Conservation (phyloP, 92 coral and sea anemone genomes). For the Porites divaricata region DNA sequence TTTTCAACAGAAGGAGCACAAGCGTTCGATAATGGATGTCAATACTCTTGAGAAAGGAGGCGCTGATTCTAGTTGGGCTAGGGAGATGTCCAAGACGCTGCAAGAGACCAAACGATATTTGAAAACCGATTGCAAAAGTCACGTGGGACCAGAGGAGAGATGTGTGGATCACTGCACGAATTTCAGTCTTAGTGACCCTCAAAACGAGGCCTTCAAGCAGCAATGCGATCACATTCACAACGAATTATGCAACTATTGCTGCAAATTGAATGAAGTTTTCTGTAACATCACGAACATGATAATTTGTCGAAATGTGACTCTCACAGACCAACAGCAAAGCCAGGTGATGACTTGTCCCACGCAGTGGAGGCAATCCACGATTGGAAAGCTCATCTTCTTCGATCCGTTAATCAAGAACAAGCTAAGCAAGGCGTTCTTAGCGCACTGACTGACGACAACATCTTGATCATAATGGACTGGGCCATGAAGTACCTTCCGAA, state of each 20-base stretch:
- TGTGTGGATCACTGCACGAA: constrained; percentile 38
- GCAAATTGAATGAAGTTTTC: constrained; percentile 21
- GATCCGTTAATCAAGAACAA: constrained; percentile 48
- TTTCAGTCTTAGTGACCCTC: constrained; percentile 47
- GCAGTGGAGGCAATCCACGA: constrained; percentile 10
- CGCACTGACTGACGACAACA: constrained; percentile 24
- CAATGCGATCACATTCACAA: constrained; percentile 34
- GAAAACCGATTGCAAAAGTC: constrained; percentile 44
- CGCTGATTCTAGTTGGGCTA: constrained; percentile 16
- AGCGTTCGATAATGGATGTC: constrained; percentile 19
- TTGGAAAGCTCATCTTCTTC: constrained; percentile 41
- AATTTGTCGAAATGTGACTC: constrained; percentile 21
- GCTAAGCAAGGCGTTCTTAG: constrained; percentile 44
- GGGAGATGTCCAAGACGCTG: neutral
- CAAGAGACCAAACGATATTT: constrained; percentile 27
- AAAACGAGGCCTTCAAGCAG: constrained; percentile 32
- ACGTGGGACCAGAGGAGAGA: constrained; percentile 37
- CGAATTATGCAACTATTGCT: constrained; percentile 25
- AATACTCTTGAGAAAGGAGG: constrained; percentile 23
- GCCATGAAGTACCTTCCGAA: constrained; percentile 43
- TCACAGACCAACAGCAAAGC: constrained; percentile 31
- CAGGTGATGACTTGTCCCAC: constrained; percentile 26
- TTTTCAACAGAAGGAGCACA: constrained; percentile 37
- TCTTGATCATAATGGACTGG: constrained; percentile 52
- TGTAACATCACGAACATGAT: constrained; percentile 20